These are phyloP conservation scores for Ochlodes sylvanus DNA, from an alignment of 2,888 invertebrate genomes.

Conservation along the genomic window DNA sequence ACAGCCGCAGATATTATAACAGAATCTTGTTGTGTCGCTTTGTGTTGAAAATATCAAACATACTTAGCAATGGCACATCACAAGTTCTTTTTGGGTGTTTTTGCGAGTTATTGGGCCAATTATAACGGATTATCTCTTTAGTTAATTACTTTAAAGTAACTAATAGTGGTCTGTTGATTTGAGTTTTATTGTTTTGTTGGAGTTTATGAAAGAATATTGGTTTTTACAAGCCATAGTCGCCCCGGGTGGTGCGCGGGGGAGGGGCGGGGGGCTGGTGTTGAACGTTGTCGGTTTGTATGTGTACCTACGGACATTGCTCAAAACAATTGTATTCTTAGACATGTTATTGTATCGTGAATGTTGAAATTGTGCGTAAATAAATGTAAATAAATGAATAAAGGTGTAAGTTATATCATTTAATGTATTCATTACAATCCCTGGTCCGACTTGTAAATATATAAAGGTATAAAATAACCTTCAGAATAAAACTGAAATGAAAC, in stretches of 20 bases:
- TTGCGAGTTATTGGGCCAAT: too few relatives aligned
- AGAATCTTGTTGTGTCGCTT: neutral
- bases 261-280: neutral
- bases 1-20: neutral
- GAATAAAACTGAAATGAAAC: neutral
- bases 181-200: neutral
- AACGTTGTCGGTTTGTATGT: too few relatives aligned
- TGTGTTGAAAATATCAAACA: too few relatives aligned
- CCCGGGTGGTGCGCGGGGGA: neutral
- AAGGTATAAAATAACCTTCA: too few relatives aligned
- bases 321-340: conserved; percentile 58
- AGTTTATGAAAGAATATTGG: neutral
- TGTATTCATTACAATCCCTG: neutral
- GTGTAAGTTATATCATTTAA: conserved; percentile 68
- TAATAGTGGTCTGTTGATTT: neutral
- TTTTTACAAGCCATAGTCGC: neutral
- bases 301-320: conserved; percentile 56
- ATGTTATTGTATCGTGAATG: conserved; percentile 60
- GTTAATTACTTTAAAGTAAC: too few relatives aligned
- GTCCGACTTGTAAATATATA: too few relatives aligned
- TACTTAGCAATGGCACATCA: too few relatives aligned
- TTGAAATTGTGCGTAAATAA: conserved; percentile 50
- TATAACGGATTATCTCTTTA: too few relatives aligned
- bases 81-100: too few relatives aligned
- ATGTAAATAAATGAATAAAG: conserved; percentile 69